Conservation (phyloP, 2,113 vertebrate species). For the Gracilinanus agilis region DNA sequence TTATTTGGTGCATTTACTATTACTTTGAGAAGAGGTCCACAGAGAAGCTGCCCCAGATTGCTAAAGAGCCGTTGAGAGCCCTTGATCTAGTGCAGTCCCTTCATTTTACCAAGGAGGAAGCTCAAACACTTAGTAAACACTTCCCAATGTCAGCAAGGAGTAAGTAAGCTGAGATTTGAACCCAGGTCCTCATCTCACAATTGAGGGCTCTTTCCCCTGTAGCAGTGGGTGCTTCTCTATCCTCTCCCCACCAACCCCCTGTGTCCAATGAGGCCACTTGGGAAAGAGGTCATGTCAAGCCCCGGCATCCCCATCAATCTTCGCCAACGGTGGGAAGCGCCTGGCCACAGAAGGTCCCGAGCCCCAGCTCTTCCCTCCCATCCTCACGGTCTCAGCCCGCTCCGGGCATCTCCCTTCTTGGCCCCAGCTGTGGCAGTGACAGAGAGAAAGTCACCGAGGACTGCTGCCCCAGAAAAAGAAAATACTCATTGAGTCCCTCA, state of each 20-base stretch:
- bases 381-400: not conserved
- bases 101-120: not conserved
- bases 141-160: not conserved
- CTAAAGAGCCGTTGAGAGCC: not conserved
- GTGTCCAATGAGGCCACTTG: not conserved
- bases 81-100: too few species aligned
- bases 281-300: not conserved
- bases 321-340: accelerated
- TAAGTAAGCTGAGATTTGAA: not conserved
- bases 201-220: not conserved
- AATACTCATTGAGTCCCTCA: conserved; percentile 56
- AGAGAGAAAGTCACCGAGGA: conserved; percentile 28
- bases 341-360: not conserved
- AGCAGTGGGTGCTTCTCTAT: not conserved
- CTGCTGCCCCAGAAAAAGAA: conserved; percentile 73
- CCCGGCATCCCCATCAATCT: not conserved
- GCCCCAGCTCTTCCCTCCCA: not conserved
- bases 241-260: not conserved
- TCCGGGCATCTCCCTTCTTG: not conserved
- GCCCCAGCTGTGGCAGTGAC: not conserved
- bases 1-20: not conserved
- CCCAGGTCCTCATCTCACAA: not conserved
- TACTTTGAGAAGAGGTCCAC: not conserved
- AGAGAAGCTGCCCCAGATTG: not conserved
- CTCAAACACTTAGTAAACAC: not conserved